Percentiles rank a stretch among this genome's conserved stretches.
These are phyloP conservation scores for Glaucidium brasilianum DNA, from an alignment of 2,113 vertebrate genomes.

Conservation along the genomic window DNA sequence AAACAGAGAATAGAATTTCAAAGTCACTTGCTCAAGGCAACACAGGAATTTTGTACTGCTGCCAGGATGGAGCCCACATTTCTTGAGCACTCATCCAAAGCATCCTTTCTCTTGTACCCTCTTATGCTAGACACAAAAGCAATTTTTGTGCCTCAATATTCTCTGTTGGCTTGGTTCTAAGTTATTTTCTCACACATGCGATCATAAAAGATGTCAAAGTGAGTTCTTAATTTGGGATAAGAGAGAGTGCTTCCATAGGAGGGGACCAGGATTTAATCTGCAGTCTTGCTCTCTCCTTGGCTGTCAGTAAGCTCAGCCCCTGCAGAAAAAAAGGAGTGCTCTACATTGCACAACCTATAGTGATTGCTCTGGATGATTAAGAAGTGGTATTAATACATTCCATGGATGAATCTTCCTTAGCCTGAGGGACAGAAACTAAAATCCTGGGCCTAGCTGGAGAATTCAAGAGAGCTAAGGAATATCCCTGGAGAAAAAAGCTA, in stretches of 20 bases:
- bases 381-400: slow-evolving; percentile 45
- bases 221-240: not conserved
- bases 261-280: not conserved
- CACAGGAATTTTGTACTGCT: not conserved
- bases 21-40: slow-evolving; percentile 22
- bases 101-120: not conserved
- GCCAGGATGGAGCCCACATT: slow-evolving; percentile 12
- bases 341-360: slow-evolving; percentile 34
- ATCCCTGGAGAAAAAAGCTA: not conserved
- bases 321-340: slow-evolving; percentile 46
- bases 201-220: not conserved
- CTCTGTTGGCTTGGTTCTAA: not conserved
- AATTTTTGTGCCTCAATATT: not conserved
- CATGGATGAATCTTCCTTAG: slow-evolving; percentile 55
- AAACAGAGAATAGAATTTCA: slow-evolving; percentile 45
- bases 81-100: not conserved
- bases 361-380: slow-evolving; percentile 51
- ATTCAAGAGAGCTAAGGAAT: not conserved
- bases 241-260: not conserved
- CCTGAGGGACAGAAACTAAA: slow-evolving; percentile 55
- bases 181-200: not conserved
- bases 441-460: not conserved
- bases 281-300: not conserved
- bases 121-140: not conserved
- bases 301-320: slow-evolving; percentile 5